Conservation (phyloP, 2,113 vertebrate species). For the Clinocottus analis region DNA sequence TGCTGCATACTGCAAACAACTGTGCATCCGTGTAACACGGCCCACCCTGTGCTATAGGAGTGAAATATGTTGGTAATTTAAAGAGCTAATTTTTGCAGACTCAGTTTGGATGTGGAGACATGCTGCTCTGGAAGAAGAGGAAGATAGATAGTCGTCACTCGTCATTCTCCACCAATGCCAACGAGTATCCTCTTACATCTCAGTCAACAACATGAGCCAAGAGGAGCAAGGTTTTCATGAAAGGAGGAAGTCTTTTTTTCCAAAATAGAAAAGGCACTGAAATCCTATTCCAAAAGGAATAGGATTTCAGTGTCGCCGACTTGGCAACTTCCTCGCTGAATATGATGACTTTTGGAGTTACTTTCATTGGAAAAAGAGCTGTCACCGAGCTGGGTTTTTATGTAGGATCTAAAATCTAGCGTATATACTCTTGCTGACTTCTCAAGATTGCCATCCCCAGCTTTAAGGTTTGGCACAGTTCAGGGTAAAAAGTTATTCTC, state of each 20-base stretch:
- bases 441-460: background rate
- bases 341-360: background rate
- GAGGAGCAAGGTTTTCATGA: background rate
- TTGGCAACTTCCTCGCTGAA: background rate
- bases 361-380: background rate
- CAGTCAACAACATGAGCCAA: background rate
- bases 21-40: conserved; percentile 26
- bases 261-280: background rate
- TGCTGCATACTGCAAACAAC: conserved; percentile 40
- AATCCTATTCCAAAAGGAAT: background rate
- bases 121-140: background rate
- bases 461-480: background rate
- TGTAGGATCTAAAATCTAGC: background rate
- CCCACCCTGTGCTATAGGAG: background rate
- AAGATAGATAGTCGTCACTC: conserved; percentile 2
- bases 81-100: background rate
- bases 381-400: background rate
- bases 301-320: background rate
- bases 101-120: conserved; percentile 2
- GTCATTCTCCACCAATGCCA: background rate
- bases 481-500: background rate
- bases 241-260: background rate
- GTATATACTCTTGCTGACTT: background rate
- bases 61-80: background rate
- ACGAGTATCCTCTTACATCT: conserved; percentile 15